Base-by-base conservation (phyloP, 2,113 vertebrate genomes). In the Cnemophilus loriae region DNA sequence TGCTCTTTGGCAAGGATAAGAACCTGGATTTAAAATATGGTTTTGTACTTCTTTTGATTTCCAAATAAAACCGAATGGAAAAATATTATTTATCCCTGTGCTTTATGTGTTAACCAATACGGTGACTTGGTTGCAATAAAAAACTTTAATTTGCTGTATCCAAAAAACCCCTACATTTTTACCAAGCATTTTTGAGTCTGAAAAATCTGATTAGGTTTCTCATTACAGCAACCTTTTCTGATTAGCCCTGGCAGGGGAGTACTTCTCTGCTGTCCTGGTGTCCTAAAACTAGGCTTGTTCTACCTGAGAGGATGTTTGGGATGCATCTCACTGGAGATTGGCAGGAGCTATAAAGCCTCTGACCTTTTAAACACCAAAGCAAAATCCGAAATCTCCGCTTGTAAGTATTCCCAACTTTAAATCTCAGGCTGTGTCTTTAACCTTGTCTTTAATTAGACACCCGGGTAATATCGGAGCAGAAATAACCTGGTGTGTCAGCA, bases 361-460 rank as follows among this genome's bases (percentile, higher is more conserved):
- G 93, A 89, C 87, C 94, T 92, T 96, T 93, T 14, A 77, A 86
- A 60, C 63, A 44, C 68, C 52, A 75, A 52, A 93, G 79, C 64
- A 86, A 87, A 85, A 84, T 30, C 60, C 8, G 23, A 88, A 91
- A 85, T 91, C 90, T 73, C 69, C 0, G 0, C 79, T 86, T 0
- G 0, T 37, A 84, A 83, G 59, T 77, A 87, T 95, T 97, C 68
- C 81, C 87, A 81, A 64, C 76, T 68, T 92, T 41, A 81, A 75
- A 81, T 90, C 94, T 63, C 80, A 50, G 73, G 9, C 76, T 52
- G 52, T 70, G 26, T 81, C 41, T 93, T 86, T 93, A 96, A 93
- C 91, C 92, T 87, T 78, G 80, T 77, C 94, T 95, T 96, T 97
- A 97, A 97, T 96, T 96, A 92, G 92, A 86, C 71, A 67, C 68